Conservation (phyloP, 2,797 vertebrate genomes). For the Paguma larvata region DNA sequence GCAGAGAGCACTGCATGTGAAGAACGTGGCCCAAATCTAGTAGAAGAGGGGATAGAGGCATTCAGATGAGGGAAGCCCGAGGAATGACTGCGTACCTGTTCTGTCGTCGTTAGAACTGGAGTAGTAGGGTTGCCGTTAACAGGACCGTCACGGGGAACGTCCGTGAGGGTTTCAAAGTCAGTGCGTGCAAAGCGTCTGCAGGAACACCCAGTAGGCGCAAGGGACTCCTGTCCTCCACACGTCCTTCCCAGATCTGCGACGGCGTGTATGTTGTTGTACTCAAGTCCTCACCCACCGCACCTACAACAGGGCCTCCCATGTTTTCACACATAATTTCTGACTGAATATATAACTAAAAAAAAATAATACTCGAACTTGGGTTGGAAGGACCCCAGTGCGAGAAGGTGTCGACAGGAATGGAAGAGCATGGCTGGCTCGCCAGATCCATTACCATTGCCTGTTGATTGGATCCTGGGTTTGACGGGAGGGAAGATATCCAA, state of each 20-base stretch:
- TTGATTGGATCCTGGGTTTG: neutral
- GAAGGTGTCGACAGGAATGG: rapidly evolving
- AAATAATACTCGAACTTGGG: neutral
- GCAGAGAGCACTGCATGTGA: neutral
- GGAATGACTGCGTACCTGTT: no score
- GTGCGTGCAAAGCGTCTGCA: rapidly evolving
- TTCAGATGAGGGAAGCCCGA: rapidly evolving
- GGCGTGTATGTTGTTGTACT: rapidly evolving
- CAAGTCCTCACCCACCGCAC: no score
- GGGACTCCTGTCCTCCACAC: rapidly evolving
- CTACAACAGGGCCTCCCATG: rapidly evolving
- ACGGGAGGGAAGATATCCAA: neutral
- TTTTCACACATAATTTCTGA: neutral
- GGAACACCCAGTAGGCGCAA: rapidly evolving
- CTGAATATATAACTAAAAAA: neutral
- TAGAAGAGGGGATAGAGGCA: rapidly evolving
- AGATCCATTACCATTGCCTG: rapidly evolving
- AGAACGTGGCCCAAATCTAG: no score
- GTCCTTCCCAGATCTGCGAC: rapidly evolving
- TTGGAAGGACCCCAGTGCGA: neutral
- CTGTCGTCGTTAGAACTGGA: no score
- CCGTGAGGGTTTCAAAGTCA: neutral
- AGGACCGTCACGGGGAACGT: rapidly evolving
- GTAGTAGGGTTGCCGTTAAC: neutral
- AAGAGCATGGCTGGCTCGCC: neutral